These are phyloP conservation scores for Rhynchopsitta pachyrhyncha DNA, from an alignment of 2,113 vertebrate species.

Conservation along the genomic window DNA sequence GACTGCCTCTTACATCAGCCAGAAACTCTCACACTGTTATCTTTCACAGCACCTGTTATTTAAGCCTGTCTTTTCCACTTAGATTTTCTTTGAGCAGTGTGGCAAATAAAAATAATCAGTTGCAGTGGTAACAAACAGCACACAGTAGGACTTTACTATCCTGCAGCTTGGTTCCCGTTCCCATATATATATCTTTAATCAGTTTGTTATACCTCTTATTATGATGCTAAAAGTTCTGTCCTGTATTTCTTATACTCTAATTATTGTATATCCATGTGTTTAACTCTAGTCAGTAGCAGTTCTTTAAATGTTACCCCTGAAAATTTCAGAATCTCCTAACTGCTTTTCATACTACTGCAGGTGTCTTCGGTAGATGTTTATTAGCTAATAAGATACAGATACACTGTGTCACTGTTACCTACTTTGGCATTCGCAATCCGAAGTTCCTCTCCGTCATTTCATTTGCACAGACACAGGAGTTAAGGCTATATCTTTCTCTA, in stretches of 20 bases:
- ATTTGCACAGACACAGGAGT: neutral
- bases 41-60: slow-evolving; percentile 36
- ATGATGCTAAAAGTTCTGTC: fast-evolving
- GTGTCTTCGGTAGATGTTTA: neutral
- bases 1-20: neutral
- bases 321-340: neutral
- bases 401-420: neutral
- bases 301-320: neutral
- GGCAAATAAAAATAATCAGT: slow-evolving; percentile 3
- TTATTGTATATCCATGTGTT: neutral
- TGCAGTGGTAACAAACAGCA: neutral
- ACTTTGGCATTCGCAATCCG: neutral
- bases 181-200: neutral
- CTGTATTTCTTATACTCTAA: neutral
- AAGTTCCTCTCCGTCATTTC: neutral
- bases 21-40: neutral
- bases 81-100: slow-evolving; percentile 12
- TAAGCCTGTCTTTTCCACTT: slow-evolving; percentile 37
- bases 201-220: neutral
- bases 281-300: neutral
- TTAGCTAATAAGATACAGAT: neutral
- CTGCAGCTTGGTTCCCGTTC: neutral
- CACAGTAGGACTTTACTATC: neutral
- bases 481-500: neutral
- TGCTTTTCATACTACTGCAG: neutral